Percentiles rank a stretch among this genome's conserved stretches.
Conservation (phyloP, 1,140 invertebrate species). For the Cyrtorhinus lividipennis region DNA sequence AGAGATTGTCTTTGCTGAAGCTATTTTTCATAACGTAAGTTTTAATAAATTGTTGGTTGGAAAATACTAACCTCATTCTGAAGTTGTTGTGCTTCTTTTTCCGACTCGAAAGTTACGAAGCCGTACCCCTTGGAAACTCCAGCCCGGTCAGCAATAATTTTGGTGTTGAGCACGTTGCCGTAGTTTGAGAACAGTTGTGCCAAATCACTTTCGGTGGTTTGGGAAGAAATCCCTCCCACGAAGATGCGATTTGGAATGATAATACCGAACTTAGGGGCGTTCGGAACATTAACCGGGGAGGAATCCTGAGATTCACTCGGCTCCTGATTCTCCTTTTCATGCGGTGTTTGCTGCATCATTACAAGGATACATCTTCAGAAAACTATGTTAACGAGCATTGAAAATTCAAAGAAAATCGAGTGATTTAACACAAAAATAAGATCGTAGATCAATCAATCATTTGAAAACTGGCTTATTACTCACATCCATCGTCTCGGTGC, state of each 20-base stretch:
- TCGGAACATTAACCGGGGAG: conserved; percentile 15
- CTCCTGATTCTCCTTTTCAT: conserved; percentile 5
- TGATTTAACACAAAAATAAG: too few relatives aligned
- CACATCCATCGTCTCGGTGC: too few relatives aligned
- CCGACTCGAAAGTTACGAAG: conserved; percentile 89
- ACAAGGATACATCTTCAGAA: too few relatives aligned
- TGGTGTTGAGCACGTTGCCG: conserved; percentile 81
- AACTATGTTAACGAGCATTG: too few relatives aligned
- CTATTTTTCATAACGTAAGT: too few relatives aligned
- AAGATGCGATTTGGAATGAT: conserved; percentile 88
- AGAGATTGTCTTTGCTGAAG: too few relatives aligned
- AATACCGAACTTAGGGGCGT: conserved; percentile 56
- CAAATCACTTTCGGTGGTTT: conserved; percentile 68
- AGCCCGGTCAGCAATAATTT: conserved; percentile 85
- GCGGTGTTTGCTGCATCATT: not conserved
- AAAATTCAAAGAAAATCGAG: too few relatives aligned
- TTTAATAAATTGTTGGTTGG: too few relatives aligned
- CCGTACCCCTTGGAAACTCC: conserved; percentile 91
- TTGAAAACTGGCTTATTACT: too few relatives aligned
- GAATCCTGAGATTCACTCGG: not conserved
- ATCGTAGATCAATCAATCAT: too few relatives aligned
- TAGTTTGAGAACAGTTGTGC: conserved; percentile 69
- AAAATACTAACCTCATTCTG: conserved; percentile 42
- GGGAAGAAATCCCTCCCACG: conserved; percentile 80
- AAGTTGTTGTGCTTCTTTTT: conserved; percentile 69